These are phyloP conservation scores for Agapornis roseicollis DNA, from an alignment of 2,113 vertebrate genomes.

Conservation along the genomic window DNA sequence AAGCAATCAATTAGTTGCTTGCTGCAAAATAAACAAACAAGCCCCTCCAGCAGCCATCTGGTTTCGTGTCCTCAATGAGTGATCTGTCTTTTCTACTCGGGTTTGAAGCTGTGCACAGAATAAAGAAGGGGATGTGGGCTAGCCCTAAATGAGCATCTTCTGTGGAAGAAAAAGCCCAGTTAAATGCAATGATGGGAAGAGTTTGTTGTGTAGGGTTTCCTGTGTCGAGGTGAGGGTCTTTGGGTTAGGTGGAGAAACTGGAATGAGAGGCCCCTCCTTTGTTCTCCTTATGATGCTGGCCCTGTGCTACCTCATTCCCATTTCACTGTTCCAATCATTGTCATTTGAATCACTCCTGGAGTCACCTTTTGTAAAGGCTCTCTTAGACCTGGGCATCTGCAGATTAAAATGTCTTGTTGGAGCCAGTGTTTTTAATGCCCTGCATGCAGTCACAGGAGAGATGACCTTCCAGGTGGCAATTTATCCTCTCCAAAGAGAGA, in stretches of 20 bases:
- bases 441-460: neutral
- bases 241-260: neutral
- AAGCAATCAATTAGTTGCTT: slow-evolving; percentile 28
- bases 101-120: neutral
- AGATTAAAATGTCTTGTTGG: neutral
- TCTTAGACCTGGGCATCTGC: neutral
- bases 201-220: neutral
- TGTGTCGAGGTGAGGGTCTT: neutral
- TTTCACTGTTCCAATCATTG: neutral
- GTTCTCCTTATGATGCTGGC: neutral
- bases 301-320: neutral
- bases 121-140: neutral
- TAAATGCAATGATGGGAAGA: neutral
- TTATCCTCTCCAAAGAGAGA: neutral
- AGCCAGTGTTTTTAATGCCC: neutral
- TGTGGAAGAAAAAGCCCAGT: neutral
- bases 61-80: neutral
- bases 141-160: neutral
- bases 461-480: neutral
- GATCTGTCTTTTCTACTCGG: neutral
- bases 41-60: neutral
- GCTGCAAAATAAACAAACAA: slow-evolving; percentile 39
- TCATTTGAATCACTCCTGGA: neutral
- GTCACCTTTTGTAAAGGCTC: neutral
- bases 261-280: neutral